Evolutionary conservation across 1,140 invertebrate species (phyloP).

Genomic region (Trachelipus rathkii): DNA sequence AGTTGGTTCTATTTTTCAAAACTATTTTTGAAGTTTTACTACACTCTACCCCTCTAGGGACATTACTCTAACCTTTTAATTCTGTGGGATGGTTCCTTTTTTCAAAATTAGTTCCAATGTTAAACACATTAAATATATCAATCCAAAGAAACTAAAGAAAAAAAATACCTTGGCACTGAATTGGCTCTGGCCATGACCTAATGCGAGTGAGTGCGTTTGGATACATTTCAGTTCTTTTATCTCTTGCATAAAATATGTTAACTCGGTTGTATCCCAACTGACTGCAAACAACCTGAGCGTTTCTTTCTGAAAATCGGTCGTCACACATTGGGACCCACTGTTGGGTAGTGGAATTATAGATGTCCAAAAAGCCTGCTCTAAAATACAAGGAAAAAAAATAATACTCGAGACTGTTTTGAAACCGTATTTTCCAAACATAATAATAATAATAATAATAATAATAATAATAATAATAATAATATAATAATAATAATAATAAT

Average conservation of each 20-base stretch:
- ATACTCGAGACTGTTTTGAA: no score
- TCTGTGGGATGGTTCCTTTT: no score
- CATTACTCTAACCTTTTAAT: no score
- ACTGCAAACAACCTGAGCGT: slow-evolving; percentile 90
- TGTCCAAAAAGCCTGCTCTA: slow-evolving; percentile 73
- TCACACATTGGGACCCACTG: slow-evolving; percentile 98
- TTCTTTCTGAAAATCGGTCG: slow-evolving; percentile 84
- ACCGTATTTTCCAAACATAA: no score
- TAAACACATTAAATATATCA: not conserved
- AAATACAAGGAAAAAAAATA: no score
- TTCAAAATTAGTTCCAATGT: no score
- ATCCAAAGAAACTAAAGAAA: not conserved
- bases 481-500: no score
- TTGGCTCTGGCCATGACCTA: slow-evolving; percentile 91
- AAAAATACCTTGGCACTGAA: slow-evolving; percentile 62
- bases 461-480: no score
- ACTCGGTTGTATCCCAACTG: slow-evolving; percentile 87
- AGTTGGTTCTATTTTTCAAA: no score
- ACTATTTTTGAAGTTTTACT: no score
- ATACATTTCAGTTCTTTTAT: slow-evolving; percentile 75
- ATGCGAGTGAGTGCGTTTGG: slow-evolving; percentile 76
- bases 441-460: no score
- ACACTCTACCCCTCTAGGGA: no score
- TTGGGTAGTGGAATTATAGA: slow-evolving; percentile 88
- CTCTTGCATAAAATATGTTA: slow-evolving; percentile 81